Evolutionary conservation across 2,113 vertebrate species (phyloP).

Genomic region (Myrmecophaga tridactyla): DNA sequence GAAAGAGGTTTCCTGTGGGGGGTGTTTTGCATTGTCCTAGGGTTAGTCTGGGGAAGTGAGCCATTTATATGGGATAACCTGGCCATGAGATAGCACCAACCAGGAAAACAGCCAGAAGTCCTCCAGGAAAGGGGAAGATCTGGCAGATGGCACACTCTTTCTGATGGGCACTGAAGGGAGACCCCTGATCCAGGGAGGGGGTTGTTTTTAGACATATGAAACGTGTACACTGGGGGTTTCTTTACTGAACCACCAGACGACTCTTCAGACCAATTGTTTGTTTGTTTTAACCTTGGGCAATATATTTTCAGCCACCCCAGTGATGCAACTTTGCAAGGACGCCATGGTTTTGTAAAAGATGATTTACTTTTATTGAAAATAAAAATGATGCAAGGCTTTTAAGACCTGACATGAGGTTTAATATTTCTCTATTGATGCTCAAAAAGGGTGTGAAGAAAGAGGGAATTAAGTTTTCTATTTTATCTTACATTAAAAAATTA

Average conservation of each 20-base stretch:
- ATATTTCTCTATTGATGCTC: conserved; percentile 56
- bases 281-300: conserved; percentile 64
- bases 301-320: conserved; percentile 71
- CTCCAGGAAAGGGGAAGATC: neutral
- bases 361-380: conserved; percentile 77
- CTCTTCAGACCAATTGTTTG: conserved; percentile 33
- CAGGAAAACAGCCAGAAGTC: neutral
- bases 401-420: conserved; percentile 72
- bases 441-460: conserved; percentile 57
- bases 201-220: neutral
- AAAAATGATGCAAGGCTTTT: conserved; percentile 81
- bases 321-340: conserved; percentile 72
- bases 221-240: neutral
- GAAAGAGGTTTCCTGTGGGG: neutral
- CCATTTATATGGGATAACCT: neutral
- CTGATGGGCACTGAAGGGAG: neutral
- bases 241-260: conserved; percentile 56
- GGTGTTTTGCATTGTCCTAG: too few species aligned
- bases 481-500: conserved; percentile 32
- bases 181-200: neutral
- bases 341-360: conserved; percentile 75
- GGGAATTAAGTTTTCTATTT: conserved; percentile 59
- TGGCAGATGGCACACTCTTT: neutral
- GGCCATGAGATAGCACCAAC: neutral
- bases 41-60: neutral